Evolutionary conservation across 2,888 invertebrate genomes (phyloP), one percentile per base, ranked within the genome.

Genomic region (Chrysomela aeneicollis): DNA sequence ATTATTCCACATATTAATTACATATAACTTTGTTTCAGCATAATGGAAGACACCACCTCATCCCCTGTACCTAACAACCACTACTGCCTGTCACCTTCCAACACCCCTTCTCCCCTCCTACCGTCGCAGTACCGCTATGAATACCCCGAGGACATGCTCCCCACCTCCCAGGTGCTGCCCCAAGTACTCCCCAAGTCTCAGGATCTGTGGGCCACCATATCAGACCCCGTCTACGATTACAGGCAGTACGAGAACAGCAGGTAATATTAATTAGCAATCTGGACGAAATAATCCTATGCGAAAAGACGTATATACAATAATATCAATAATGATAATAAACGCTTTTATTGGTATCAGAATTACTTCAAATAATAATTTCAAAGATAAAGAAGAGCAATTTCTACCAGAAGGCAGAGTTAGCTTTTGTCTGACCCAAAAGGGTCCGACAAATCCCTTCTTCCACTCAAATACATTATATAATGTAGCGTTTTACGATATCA

Each of bases 101-200:
- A 77, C 64, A 82, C 82, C 15, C 82, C 82, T 12, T 82, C 82
- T 8, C 82, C 83, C 5, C 75, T 82, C 17, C 73, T 82, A 58
- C 73, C 76, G n/a, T 75, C 79, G 21, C 80, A 80, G 59, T 82
- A 82, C 70, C 73, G 86, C 0, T 80, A 85, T n/a, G 82, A 87
- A 65, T 87, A 87, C 69, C 87, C 86, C 50, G 84, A 86, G 1
- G 84, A 84, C 0, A 74, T 82, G 76, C 79, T 82, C 3, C 80
- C 82, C 1, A 76, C 82, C 15, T 75, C 79, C 3, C 82, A 82
- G 68, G 80, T 81, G 49, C 73, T 82, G 5, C 80, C 81, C 5
- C 82, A 82, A 65, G 80, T 78, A 3, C 74, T 82, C 53, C 79
- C 81, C 12, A 81, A 81, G 53, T 66, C 73, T 1, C 79, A 57